Conservation (phyloP, 2,113 vertebrate species). For the Lophius piscatorius region DNA sequence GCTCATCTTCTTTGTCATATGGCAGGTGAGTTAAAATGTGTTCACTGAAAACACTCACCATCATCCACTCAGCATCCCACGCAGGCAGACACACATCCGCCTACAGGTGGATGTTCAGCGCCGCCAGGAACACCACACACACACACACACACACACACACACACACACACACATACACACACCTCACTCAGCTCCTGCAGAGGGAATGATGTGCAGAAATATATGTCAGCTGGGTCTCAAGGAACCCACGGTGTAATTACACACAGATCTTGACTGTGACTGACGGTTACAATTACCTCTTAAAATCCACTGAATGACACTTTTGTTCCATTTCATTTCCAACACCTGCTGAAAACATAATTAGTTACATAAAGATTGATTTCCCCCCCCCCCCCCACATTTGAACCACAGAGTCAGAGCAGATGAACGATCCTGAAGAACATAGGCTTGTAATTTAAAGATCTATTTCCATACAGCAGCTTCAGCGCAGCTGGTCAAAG, state of each 20-base stretch:
- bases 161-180: constrained; percentile 13
- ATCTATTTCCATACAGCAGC: constrained; percentile 6
- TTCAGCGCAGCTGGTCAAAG: no score
- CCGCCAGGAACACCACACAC: constrained; percentile 18
- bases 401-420: neutral
- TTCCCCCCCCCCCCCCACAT: no score
- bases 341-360: neutral
- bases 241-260: neutral
- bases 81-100: constrained; percentile 59
- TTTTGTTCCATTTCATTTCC: constrained; percentile 1
- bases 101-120: constrained; percentile 44
- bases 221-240: constrained; percentile 7
- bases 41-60: neutral
- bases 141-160: neutral
- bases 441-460: no score
- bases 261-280: neutral
- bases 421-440: neutral
- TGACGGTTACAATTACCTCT: constrained; percentile 10
- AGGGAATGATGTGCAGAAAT: constrained; percentile 27
- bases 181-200: constrained; percentile 13
- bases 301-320: constrained; percentile 15
- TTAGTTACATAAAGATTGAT: neutral
- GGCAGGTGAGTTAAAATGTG: constrained; percentile 89
- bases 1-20: constrained; percentile 98
- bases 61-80: constrained; percentile 18